phyloP scores from a whole-genome alignment of 2,113 vertebrate species.

The Climacteris rufus region DNA sequence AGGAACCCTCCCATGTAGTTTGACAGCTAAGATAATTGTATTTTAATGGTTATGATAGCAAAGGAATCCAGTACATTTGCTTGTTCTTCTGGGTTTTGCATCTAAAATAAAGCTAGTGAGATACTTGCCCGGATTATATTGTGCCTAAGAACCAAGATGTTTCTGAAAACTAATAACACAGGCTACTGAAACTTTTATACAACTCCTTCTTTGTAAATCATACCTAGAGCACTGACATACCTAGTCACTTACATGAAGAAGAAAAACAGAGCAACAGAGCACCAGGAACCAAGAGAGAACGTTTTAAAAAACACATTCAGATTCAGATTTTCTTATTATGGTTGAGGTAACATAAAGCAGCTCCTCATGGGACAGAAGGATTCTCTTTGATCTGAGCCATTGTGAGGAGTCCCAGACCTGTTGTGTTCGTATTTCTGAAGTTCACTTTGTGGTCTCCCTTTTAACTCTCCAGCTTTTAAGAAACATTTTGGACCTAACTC shows the following conservation, averaged over 20 bases:
- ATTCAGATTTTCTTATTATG: background rate
- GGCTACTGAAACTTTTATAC: background rate
- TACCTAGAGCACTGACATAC: background rate
- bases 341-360: background rate
- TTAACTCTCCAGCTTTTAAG: background rate
- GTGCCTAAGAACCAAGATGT: background rate
- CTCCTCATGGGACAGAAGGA: background rate
- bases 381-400: background rate
- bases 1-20: background rate
- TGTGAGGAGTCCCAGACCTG: background rate
- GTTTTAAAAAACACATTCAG: background rate
- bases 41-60: background rate
- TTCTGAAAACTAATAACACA: background rate
- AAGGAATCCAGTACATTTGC: background rate
- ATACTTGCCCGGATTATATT: background rate
- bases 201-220: background rate
- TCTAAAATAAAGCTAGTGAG: background rate
- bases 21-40: background rate
- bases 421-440: background rate
- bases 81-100: background rate
- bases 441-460: background rate
- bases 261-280: background rate
- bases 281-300: fast-evolving
- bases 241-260: background rate
- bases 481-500: background rate